Conservation (phyloP, 2,797 vertebrate genomes). For the Spizella passerina region DNA sequence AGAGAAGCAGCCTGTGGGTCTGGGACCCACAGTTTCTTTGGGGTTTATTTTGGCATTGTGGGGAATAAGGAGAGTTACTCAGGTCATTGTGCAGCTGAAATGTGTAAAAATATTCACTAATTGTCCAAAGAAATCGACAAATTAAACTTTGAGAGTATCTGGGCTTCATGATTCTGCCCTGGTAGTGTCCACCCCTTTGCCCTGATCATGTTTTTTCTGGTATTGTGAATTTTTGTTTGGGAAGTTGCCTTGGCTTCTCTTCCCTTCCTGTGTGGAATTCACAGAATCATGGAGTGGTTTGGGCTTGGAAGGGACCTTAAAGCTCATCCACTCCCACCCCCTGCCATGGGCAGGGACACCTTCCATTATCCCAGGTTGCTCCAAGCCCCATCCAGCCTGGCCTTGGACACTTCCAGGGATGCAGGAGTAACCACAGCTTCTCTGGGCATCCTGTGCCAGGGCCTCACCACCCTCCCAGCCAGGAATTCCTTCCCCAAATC, state of each 20-base stretch:
- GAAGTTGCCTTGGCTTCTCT: background rate
- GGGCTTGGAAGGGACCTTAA: background rate
- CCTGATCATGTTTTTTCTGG: fast-evolving
- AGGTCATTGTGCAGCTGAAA: background rate
- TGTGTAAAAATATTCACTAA: background rate
- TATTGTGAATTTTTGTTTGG: background rate
- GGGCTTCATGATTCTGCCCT: background rate
- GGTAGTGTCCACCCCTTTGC: background rate
- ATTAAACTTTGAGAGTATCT: background rate
- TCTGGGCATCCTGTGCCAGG: fast-evolving
- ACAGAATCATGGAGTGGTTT: background rate
- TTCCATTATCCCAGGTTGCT: fast-evolving
- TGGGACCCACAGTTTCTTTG: background rate
- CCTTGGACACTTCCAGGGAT: background rate
- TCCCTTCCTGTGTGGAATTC: background rate
- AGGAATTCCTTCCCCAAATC: background rate
- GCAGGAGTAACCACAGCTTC: background rate
- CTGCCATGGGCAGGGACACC: too few relatives aligned
- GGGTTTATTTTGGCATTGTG: background rate
- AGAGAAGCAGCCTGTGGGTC: background rate
- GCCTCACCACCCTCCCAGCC: fast-evolving
- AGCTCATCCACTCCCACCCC: fast-evolving
- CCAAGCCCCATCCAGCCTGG: fast-evolving
- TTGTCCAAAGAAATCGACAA: background rate
- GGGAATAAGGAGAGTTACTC: background rate